phyloP scores from a whole-genome alignment of 2,888 invertebrate genomes.

The Polydesmus complanatus region DNA sequence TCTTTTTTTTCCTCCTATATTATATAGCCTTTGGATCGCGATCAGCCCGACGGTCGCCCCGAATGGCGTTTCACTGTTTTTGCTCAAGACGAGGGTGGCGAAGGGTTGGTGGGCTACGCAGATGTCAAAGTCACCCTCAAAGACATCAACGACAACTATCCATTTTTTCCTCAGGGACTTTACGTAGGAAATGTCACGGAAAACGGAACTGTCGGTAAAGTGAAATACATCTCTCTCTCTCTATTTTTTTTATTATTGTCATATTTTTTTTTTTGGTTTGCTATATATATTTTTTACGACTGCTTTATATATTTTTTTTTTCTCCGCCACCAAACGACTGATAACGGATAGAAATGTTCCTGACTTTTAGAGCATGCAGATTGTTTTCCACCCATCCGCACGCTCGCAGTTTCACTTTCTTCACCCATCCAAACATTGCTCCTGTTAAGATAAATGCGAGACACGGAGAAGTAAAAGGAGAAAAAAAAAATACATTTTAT shows the following conservation, averaged over 20 bases:
- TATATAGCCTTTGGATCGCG: slow-evolving; percentile 76
- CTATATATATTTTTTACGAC: neutral
- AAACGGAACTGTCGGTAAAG: slow-evolving; percentile 68
- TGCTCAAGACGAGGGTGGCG: slow-evolving; percentile 90
- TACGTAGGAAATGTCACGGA: slow-evolving; percentile 93
- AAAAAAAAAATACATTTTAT: too few relatives aligned
- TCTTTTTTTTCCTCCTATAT: neutral
- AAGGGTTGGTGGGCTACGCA: slow-evolving; percentile 88
- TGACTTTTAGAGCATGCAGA: too few relatives aligned
- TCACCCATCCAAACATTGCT: too few relatives aligned
- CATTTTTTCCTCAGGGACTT: slow-evolving; percentile 88
- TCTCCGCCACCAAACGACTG: too few relatives aligned
- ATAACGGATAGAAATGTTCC: too few relatives aligned
- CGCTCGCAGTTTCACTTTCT: too few relatives aligned
- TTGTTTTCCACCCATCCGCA: too few relatives aligned
- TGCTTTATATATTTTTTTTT: too few relatives aligned
- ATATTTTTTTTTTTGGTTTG: neutral
- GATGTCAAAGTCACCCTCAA: slow-evolving; percentile 94
- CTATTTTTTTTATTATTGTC: neutral
- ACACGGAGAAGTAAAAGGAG: too few relatives aligned
- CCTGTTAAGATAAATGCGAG: too few relatives aligned
- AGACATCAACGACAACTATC: slow-evolving; percentile 95
- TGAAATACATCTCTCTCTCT: slow-evolving; percentile 2
- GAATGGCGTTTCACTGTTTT: slow-evolving; percentile 94
- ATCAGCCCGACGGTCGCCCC: slow-evolving; percentile 89